These are phyloP conservation scores for Lepilemur septentrionalis DNA, from an alignment of 2,797 vertebrate species.

Conservation along the genomic window DNA sequence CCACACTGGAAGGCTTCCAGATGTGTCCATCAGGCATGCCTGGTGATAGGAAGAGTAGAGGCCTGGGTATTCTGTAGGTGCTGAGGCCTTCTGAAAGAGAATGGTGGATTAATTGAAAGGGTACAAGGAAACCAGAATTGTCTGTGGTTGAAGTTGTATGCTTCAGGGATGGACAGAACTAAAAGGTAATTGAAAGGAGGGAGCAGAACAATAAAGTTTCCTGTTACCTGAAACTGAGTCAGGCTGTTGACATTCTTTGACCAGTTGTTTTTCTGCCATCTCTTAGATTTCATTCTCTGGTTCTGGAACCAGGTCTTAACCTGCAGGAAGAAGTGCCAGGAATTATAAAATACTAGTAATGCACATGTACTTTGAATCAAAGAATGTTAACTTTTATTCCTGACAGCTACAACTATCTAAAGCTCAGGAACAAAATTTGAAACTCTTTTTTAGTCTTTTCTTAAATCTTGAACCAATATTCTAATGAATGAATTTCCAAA, in stretches of 20 bases:
- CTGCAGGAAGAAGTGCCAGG: conserved; percentile 73
- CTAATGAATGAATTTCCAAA: neutral
- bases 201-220: neutral
- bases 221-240: conserved; percentile 22
- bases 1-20: conserved; percentile 42
- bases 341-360: neutral
- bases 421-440: neutral
- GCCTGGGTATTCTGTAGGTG: conserved; percentile 60
- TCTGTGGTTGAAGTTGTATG: neutral
- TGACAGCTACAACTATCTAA: neutral
- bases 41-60: conserved; percentile 61
- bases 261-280: conserved; percentile 88
- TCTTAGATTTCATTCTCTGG: conserved; percentile 92
- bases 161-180: neutral
- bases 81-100: conserved; percentile 69
- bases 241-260: neutral
- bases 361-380: neutral
- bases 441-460: neutral
- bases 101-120: neutral
- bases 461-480: neutral
- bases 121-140: neutral
- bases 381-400: neutral
- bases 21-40: conserved; percentile 33
- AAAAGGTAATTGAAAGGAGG: neutral
- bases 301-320: conserved; percentile 98